Conservation (phyloP, 2,113 vertebrate genomes). For the Microtus montanus region DNA sequence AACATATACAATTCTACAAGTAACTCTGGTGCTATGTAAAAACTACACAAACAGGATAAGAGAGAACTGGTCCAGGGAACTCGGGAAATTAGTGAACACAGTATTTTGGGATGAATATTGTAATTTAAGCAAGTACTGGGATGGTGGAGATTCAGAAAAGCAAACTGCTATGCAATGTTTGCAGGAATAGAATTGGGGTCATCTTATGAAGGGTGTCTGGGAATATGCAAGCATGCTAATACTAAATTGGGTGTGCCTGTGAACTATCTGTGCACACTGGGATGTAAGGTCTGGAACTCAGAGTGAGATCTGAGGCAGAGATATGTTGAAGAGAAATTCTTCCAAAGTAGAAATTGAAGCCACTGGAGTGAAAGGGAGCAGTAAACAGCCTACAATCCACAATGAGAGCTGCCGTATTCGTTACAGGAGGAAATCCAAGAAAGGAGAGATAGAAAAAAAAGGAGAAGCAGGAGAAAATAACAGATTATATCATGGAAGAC, state of each 20-base stretch:
- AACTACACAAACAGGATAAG: background rate
- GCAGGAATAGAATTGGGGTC: background rate
- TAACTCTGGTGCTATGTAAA: background rate
- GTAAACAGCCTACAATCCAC: background rate
- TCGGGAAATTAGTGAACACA: background rate
- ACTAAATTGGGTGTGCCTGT: background rate
- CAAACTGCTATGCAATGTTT: background rate
- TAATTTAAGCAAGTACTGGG: background rate
- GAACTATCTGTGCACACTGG: background rate
- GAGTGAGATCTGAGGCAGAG: background rate
- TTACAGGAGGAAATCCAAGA: background rate
- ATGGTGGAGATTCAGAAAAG: background rate
- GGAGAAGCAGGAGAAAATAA: background rate
- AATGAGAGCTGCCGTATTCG: rapidly evolving
- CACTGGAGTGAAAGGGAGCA: background rate
- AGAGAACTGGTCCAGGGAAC: background rate
- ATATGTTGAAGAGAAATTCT: background rate
- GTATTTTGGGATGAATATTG: too few species aligned
- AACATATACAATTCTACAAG: background rate
- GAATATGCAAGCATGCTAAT: background rate
- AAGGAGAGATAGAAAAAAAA: background rate
- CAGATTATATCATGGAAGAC: background rate
- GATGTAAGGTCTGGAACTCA: background rate
- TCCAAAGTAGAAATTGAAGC: background rate
- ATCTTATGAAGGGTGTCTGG: background rate